These are phyloP conservation scores for Cyanoramphus novaezelandiae DNA, from an alignment of 2,113 vertebrate species.

Conservation along the genomic window DNA sequence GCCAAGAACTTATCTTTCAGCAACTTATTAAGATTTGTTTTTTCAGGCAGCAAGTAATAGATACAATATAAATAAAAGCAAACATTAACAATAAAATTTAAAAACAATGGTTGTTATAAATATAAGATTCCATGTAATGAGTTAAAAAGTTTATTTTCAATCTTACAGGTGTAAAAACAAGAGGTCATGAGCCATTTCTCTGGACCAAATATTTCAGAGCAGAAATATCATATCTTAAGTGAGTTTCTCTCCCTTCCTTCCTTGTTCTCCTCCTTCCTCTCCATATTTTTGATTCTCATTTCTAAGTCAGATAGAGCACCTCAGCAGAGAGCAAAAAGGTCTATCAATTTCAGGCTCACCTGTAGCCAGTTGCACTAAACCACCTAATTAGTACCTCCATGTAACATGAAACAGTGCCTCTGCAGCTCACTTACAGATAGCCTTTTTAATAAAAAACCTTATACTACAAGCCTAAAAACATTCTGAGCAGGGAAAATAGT, in stretches of 20 bases:
- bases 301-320: not conserved
- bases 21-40: slow-evolving; percentile 41
- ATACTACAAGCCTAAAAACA: slow-evolving; percentile 63
- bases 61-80: slow-evolving; percentile 63
- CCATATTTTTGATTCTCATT: not conserved
- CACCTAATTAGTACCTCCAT: slow-evolving; percentile 19
- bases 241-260: not conserved
- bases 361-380: slow-evolving; percentile 23
- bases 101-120: slow-evolving; percentile 66
- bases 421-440: slow-evolving; percentile 57
- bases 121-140: not conserved
- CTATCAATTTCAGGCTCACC: slow-evolving; percentile 44
- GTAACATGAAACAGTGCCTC: slow-evolving; percentile 52
- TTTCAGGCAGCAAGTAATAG: slow-evolving; percentile 48
- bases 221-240: not conserved
- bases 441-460: slow-evolving; percentile 71
- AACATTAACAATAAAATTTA: slow-evolving; percentile 50
- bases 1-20: slow-evolving; percentile 58
- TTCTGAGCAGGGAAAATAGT: slow-evolving; percentile 73
- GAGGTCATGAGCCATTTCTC: not conserved
- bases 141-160: not conserved
- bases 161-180: not conserved
- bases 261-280: not conserved
- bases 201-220: not conserved
- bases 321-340: not conserved